phyloP scores from a whole-genome alignment of 2,888 invertebrate genomes.

The Gasteruption jaculator region DNA sequence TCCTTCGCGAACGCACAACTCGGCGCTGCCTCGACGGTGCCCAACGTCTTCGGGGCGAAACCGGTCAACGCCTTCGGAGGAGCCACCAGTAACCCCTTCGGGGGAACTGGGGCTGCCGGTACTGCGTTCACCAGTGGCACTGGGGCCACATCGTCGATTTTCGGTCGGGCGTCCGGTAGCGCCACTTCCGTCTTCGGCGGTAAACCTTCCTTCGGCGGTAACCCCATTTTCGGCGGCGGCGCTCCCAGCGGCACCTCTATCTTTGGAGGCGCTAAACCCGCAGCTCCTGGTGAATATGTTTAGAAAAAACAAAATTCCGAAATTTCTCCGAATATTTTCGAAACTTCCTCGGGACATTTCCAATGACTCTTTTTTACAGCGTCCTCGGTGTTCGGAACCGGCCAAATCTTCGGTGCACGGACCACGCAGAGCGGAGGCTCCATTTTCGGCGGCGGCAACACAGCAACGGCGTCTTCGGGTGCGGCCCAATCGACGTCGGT shows the following conservation, averaged over 20 bases:
- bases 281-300: too few relatives aligned
- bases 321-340: too few relatives aligned
- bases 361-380: too few relatives aligned
- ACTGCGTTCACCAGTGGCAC: constrained; percentile 12
- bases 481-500: constrained; percentile 26
- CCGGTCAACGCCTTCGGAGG: constrained; percentile 31
- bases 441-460: constrained; percentile 33
- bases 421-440: constrained; percentile 23
- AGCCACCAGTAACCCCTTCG: constrained; percentile 30
- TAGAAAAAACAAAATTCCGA: too few relatives aligned
- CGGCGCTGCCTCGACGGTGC: too few relatives aligned
- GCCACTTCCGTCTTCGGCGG: constrained; percentile 34
- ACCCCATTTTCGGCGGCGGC: constrained; percentile 31
- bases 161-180: constrained; percentile 27
- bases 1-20: constrained; percentile 30
- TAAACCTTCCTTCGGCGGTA: constrained; percentile 37
- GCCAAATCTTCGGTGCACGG: constrained; percentile 29
- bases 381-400: too few relatives aligned
- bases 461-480: constrained; percentile 11
- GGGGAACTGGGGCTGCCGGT: constrained; percentile 26
- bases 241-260: too few relatives aligned
- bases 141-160: constrained; percentile 29
- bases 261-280: constrained; percentile 30
- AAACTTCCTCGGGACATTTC: too few relatives aligned
- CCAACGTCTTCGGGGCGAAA: constrained; percentile 32